These are phyloP conservation scores for Dynastes grantii DNA, from an alignment of 2,888 invertebrate species.

Conservation along the genomic window DNA sequence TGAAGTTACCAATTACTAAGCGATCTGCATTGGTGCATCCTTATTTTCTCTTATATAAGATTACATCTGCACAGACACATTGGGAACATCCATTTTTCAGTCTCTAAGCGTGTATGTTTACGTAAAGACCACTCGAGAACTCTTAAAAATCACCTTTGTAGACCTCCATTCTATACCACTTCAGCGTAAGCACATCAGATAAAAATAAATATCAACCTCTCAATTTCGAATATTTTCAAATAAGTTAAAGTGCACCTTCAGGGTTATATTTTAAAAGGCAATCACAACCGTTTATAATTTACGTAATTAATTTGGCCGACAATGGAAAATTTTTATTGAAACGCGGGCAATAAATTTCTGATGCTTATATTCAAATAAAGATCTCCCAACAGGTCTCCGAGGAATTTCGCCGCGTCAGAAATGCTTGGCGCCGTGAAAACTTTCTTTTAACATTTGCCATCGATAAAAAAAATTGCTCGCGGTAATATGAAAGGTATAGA, in stretches of 20 bases:
- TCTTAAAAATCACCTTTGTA: no score
- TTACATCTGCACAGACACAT: no score
- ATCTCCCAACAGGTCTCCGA: not conserved
- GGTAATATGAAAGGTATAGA: conserved; percentile 28
- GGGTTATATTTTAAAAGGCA: not conserved
- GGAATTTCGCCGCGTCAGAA: conserved; percentile 8
- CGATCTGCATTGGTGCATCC: no score
- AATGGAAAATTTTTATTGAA: conserved; percentile 1
- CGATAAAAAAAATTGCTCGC: conserved; percentile 24
- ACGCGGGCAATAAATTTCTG: not conserved
- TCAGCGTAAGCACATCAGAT: no score
- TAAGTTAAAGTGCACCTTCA: not conserved
- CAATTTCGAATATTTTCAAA: no score
- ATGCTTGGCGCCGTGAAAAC: conserved; percentile 28
- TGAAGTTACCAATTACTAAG: no score
- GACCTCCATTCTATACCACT: no score
- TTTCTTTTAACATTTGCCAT: conserved; percentile 35
- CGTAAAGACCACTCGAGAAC: no score
- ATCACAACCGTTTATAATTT: not conserved
- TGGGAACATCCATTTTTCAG: no score
- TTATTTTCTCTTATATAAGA: no score
- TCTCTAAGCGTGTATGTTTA: no score
- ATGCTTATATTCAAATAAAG: conserved; percentile 18
- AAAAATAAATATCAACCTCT: no score
- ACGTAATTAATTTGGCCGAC: not conserved